These are phyloP conservation scores for Sialis fuliginosa DNA, from an alignment of 2,888 invertebrate genomes.

Conservation along the genomic window DNA sequence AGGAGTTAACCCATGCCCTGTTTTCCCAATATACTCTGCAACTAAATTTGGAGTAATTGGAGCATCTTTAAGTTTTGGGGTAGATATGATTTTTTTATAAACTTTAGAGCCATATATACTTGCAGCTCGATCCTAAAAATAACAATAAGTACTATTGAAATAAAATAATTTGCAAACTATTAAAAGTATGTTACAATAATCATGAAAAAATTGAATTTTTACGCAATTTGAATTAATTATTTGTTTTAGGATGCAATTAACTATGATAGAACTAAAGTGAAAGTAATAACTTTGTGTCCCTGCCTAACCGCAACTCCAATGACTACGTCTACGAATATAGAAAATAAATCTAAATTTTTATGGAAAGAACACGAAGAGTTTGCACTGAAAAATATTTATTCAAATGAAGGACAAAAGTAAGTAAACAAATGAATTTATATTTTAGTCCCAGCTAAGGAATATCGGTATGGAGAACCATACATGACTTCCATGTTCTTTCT, in stretches of 20 bases:
- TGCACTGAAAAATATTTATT: too few species aligned
- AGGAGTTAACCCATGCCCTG: neutral
- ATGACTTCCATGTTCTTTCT: too few species aligned
- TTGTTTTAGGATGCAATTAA: constrained; percentile 13
- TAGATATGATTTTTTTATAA: neutral
- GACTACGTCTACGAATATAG: neutral
- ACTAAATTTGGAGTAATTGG: neutral
- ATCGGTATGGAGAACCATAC: too few species aligned
- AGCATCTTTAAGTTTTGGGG: neutral
- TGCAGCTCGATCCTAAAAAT: too few species aligned
- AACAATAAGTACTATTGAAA: too few species aligned
- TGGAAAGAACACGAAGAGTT: too few species aligned
- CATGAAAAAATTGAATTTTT: neutral
- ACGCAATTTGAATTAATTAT: neutral
- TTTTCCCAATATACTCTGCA: neutral
- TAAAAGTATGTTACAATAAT: neutral
- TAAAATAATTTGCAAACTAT: too few species aligned
- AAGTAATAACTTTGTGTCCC: constrained; percentile 31
- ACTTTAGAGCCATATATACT: too few species aligned
- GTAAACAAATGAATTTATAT: too few species aligned
- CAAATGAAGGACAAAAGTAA: too few species aligned
- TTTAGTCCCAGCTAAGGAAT: too few species aligned
- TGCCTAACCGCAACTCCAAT: constrained; percentile 29
- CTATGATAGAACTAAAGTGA: constrained; percentile 26
- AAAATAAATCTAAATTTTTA: too few species aligned